These are phyloP conservation scores for Morbakka virulenta DNA, from an alignment of 30 jellyfish, hydroid and myxozoan species.

Conservation along the genomic window DNA sequence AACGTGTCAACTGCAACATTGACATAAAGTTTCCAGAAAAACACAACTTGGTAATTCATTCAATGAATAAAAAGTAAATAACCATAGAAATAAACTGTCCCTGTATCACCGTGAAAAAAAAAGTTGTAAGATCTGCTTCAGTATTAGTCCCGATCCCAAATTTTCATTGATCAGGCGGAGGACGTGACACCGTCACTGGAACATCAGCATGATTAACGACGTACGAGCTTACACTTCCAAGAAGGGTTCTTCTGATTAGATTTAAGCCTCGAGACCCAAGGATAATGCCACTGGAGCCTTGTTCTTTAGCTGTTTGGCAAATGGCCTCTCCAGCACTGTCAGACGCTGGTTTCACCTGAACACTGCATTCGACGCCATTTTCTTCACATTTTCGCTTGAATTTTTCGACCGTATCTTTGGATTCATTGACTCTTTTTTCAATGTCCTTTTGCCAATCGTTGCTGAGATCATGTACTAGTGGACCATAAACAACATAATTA, in stretches of 20 bases:
- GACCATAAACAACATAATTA: slow-evolving; percentile 66
- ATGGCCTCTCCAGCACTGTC: slow-evolving; percentile 78
- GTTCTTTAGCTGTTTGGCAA: slow-evolving; percentile 60
- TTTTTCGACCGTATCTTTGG: slow-evolving; percentile 37
- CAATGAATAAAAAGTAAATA: too few relatives aligned
- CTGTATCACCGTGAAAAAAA: too few relatives aligned
- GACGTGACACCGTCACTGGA: slow-evolving; percentile 69
- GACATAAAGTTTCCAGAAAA: too few relatives aligned
- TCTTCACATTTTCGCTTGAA: slow-evolving; percentile 48
- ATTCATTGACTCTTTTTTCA: slow-evolving; percentile 54
- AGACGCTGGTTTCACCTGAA: slow-evolving; percentile 15
- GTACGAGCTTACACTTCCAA: too few relatives aligned
- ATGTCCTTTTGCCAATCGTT: slow-evolving; percentile 70
- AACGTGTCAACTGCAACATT: too few relatives aligned
- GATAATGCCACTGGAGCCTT: slow-evolving; percentile 52
- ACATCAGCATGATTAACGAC: slow-evolving; percentile 60
- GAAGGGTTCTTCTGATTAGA: slow-evolving; percentile 40
- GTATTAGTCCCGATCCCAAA: too few relatives aligned
- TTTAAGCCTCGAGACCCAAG: slow-evolving; percentile 83
- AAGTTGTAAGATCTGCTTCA: too few relatives aligned
- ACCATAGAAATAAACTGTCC: too few relatives aligned
- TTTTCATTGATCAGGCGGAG: too few relatives aligned
- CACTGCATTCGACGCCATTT: slow-evolving; percentile 22
- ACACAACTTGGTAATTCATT: too few relatives aligned
- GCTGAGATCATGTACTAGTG: slow-evolving; percentile 63